Evolutionary conservation across 2,113 vertebrate species (phyloP).

Genomic region (Orcinus orca): DNA sequence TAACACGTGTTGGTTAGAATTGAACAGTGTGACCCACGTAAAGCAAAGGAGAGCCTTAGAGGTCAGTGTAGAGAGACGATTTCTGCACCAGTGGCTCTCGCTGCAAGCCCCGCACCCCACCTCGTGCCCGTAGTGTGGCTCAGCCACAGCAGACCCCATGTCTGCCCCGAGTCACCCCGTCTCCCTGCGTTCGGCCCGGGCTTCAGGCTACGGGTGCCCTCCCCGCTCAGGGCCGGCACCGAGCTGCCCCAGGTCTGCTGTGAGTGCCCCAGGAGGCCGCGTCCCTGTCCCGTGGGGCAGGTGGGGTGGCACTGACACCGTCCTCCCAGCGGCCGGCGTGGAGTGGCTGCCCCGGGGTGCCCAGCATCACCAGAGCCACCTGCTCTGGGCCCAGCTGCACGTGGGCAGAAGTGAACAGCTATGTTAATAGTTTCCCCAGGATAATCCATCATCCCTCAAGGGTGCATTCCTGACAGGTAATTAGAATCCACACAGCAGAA

Average conservation of each 20-base stretch:
- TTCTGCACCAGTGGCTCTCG: neutral
- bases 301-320: neutral
- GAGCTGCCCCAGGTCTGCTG: neutral
- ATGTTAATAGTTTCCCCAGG: conserved; percentile 85
- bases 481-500: conserved; percentile 87
- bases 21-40: neutral
- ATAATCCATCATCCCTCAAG: conserved; percentile 89
- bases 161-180: neutral
- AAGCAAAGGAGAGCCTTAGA: neutral
- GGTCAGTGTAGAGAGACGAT: neutral
- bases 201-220: neutral
- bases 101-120: neutral
- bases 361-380: conserved; percentile 48
- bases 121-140: neutral
- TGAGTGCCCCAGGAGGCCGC: fast-evolving
- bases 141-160: neutral
- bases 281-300: neutral
- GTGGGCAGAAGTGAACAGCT: conserved; percentile 80
- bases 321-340: conserved; percentile 35
- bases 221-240: neutral
- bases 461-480: conserved; percentile 90
- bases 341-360: neutral
- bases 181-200: neutral
- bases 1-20: neutral
- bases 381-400: conserved; percentile 71